Evolutionary conservation across 2,113 vertebrate species (phyloP), one percentile per base, ranked within the genome.

Genomic region (Heptranchias perlo): DNA sequence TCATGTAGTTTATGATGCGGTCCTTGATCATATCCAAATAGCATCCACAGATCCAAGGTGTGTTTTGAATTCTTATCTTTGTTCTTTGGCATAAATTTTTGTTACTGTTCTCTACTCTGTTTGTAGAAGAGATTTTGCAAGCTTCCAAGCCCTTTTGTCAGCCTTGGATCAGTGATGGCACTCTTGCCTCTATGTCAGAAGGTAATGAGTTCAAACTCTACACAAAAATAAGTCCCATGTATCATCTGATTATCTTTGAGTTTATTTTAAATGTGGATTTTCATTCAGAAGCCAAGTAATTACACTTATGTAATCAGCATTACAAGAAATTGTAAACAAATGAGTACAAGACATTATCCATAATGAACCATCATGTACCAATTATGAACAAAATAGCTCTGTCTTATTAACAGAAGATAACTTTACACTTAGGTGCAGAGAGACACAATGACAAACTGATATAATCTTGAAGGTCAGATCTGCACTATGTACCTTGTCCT

Each of bases 251-350:
- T 93, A 62, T 92, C 25, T 47, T 11, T 95, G 62, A 31, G 25
- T 49, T 31, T 49, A 93, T 52, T 67, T 69, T 73, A 44, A 95
- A 95, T 31, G 44, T 58, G 44, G 10, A 95, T 69, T 73, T 69
- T 31, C 28, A 52, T 31, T 69, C 44, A 49, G 25, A 25, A 52
- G 4, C 11, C 4, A 73, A 95, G 47, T 69, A 49, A 69, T 95
- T 95, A 39, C 28, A 47, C 44, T 52, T 52, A 69, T 8, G 14
- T 95, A 95, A 69, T 52, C 47, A 35, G 4, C 44, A 18, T 73
- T 4, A 95, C 49, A 69, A 64, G 61, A 94, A 94, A 65, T 94
- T 65, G 44, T 58, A 95, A 95, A 73, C 47, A 95, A 35, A 52
- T 49, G 23, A 69, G 13, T 95, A 31, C 64, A 95, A 44, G 65